Evolutionary conservation across 2,113 vertebrate genomes (phyloP), one percentile per base, ranked within the genome.

Genomic region (Noturus placidus): DNA sequence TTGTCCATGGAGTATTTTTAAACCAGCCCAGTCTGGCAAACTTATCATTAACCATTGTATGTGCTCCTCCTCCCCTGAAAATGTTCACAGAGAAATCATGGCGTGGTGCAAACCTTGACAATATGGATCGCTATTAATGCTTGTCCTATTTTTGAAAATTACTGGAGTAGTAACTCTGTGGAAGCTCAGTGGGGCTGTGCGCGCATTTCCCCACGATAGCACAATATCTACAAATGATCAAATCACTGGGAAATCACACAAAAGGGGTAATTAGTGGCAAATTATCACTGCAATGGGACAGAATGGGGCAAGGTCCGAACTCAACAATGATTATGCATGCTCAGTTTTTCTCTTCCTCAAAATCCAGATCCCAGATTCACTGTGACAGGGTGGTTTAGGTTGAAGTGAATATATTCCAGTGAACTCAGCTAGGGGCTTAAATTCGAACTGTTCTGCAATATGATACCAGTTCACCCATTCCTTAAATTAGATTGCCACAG

Each of bases 241-340:
- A 38, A 72, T 42, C 27, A 42, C 9, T 35, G 19, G 19, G 38
- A 69, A 69, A 69, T 67, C 35, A 22, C 8, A 42, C n/a, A 69
- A 14, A 38, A 38, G 69, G 4, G 38, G 38, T 42, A 42, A 25
- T 63, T 61, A 11, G 56, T 65, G 72, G 59, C 76, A 77, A 42
- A 30, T 76, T 52, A 33, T 67, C 76, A 50, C 59, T 27, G 59
- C 76, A 25, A 9, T 22, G 74, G 84, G 46, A 79, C 25, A 57
- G 83, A 85, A 74, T 59, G 54, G 70, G 76, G 54, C 54, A 63
- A 67, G 61, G 85, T 63, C 33, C 52, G 59, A 67, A 79, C 19
- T 74, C 50, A 85, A 59, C 69, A 57, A 52, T 52, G 57, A 79
- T 65, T 63, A 79, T 80, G n/a, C 30, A 33, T 15, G 1, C 27